phyloP scores from a whole-genome alignment of 1,140 invertebrate species.

The Vanessa tameamea region DNA sequence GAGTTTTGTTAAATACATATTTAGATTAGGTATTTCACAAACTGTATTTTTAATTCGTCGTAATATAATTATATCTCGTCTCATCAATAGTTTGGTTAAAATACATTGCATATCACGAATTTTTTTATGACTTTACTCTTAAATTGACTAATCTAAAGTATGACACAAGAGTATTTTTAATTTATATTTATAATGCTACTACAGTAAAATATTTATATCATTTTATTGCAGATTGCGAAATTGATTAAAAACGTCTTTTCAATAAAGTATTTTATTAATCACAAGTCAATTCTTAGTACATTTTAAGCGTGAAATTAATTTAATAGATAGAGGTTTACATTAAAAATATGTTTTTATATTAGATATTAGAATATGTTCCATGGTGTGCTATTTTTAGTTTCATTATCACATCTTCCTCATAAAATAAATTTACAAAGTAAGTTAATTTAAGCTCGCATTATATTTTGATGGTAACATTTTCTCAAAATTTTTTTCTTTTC shows the following conservation, averaged over 20 bases:
- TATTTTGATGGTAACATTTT: slow-evolving; percentile 21
- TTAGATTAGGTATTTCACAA: no score
- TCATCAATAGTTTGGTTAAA: no score
- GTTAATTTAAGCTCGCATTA: slow-evolving; percentile 28
- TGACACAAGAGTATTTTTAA: no score
- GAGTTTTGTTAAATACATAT: no score
- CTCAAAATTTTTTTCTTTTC: slow-evolving; percentile 23
- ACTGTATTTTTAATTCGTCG: no score
- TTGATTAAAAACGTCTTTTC: slow-evolving; percentile 31
- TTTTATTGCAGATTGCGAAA: slow-evolving; percentile 2
- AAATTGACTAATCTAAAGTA: no score
- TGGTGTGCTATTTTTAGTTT: slow-evolving; percentile 49
- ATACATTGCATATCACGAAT: no score
- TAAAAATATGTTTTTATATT: slow-evolving; percentile 17
- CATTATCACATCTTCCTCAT: slow-evolving; percentile 47
- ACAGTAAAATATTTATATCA: background rate
- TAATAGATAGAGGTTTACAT: slow-evolving; percentile 29
- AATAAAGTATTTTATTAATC: slow-evolving; percentile 44
- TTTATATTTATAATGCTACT: background rate
- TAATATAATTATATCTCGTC: no score
- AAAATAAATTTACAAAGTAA: slow-evolving; percentile 42
- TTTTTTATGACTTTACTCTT: no score
- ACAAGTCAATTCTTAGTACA: slow-evolving; percentile 16
- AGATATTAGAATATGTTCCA: slow-evolving; percentile 48
- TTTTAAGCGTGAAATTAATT: slow-evolving; percentile 51